A percentile compares a stretch with the other conserved stretches of the same genome.
Conservation (phyloP, 2,888 invertebrate species). For the Lycophotia porphyrea region DNA sequence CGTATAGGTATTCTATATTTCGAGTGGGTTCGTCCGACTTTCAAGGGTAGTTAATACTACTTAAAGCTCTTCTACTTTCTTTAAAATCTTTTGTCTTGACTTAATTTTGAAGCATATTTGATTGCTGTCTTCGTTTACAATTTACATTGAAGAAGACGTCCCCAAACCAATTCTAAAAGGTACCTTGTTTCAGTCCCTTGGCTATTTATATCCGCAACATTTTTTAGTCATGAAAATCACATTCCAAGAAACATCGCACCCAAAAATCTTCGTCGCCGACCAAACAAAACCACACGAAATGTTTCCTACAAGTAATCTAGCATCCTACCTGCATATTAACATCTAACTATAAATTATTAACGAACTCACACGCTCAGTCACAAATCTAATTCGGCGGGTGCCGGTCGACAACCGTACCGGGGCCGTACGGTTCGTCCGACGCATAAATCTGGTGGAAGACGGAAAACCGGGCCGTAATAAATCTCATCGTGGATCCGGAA, state of each 20-base stretch:
- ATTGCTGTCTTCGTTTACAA: not conserved
- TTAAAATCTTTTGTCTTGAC: not conserved
- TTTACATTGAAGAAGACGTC: not conserved
- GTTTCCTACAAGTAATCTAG: slow-evolving; percentile 7
- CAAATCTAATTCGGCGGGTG: slow-evolving; percentile 72
- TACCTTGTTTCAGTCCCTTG: not conserved
- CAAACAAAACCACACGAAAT: slow-evolving; percentile 5
- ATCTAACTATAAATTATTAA: slow-evolving; percentile 55
- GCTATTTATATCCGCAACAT: not conserved
- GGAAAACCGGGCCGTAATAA: slow-evolving; percentile 72
- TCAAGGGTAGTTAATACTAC: not conserved
- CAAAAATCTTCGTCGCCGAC: not conserved
- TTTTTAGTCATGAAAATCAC: not conserved
- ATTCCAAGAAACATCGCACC: not conserved
- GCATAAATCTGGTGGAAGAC: slow-evolving; percentile 75
- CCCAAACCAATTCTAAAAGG: not conserved
- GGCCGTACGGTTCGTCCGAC: slow-evolving; percentile 57
- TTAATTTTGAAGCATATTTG: not conserved
- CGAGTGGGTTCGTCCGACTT: not conserved
- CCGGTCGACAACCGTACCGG: slow-evolving; percentile 55
- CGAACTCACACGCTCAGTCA: slow-evolving; percentile 56
- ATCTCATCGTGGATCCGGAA: slow-evolving; percentile 73
- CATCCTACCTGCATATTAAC: slow-evolving; percentile 51
- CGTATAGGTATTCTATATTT: too few species aligned
- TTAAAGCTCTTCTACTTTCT: not conserved